Percentiles rank a stretch among this genome's conserved stretches.
These are phyloP conservation scores for Macropis europaea DNA, from an alignment of 2,888 invertebrate species.

Conservation along the genomic window DNA sequence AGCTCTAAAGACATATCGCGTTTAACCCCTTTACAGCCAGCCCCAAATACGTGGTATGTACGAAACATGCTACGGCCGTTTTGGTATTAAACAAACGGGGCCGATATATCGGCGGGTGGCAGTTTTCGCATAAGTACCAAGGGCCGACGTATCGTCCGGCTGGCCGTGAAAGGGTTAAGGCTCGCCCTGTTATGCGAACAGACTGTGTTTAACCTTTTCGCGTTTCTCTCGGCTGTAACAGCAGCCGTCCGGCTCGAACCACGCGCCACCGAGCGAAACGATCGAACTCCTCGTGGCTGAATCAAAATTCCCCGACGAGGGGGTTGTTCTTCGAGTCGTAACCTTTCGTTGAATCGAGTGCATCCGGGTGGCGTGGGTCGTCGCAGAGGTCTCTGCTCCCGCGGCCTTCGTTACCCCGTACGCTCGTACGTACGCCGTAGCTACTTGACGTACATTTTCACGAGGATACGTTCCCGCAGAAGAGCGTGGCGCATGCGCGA, in stretches of 20 bases:
- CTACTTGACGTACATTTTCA: slow-evolving; percentile 46
- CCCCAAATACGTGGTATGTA: too few relatives aligned
- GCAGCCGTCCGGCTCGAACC: too few relatives aligned
- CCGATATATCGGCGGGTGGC: too few relatives aligned
- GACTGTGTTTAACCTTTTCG: too few relatives aligned
- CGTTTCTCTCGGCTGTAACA: too few relatives aligned
- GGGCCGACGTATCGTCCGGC: neutral
- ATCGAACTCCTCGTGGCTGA: too few relatives aligned
- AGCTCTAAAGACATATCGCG: slow-evolving; percentile 52
- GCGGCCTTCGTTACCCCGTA: slow-evolving; percentile 60
- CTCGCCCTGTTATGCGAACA: too few relatives aligned
- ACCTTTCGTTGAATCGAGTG: neutral
- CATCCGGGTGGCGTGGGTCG: neutral
- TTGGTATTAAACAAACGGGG: too few relatives aligned
- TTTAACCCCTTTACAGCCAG: too few relatives aligned
- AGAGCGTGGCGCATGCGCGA: slow-evolving; percentile 43
- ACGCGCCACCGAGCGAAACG: neutral
- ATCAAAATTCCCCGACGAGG: neutral
- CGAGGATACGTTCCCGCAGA: slow-evolving; percentile 47
- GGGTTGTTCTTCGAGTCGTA: neutral
- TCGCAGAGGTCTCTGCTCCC: slow-evolving; percentile 50
- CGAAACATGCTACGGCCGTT: slow-evolving; percentile 18
- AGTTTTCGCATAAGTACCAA: too few relatives aligned
- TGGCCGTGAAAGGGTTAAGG: too few relatives aligned
- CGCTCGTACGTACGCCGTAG: slow-evolving; percentile 22